A percentile compares a stretch with the other conserved stretches of the same genome.
phyloP scores from a whole-genome alignment of 2,113 vertebrate genomes.

The Colaptes auratus region DNA sequence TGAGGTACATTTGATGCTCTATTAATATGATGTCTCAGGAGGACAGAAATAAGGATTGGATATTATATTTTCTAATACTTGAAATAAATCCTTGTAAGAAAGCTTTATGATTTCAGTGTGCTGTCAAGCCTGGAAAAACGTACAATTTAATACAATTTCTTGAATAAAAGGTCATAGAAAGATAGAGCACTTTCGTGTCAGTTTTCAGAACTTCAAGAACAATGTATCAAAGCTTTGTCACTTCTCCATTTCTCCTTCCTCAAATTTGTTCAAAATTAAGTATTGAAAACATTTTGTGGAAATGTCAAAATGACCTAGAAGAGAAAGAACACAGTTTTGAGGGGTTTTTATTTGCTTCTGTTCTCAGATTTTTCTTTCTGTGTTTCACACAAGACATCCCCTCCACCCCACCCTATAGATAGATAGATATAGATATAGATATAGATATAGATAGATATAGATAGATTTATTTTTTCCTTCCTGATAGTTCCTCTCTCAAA shows the following conservation, averaged over 20 bases:
- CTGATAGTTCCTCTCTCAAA: not conserved
- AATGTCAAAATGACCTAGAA: no score
- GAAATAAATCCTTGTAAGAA: not conserved
- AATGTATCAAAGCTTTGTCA: not conserved
- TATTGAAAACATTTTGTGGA: no score
- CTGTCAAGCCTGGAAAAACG: not conserved
- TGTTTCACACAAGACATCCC: no score
- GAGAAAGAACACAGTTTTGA: no score
- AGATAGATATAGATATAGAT: no score
- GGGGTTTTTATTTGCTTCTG: no score
- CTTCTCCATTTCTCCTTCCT: no score
- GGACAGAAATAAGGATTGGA: not conserved
- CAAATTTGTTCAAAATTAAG: no score
- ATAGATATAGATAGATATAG: no score
- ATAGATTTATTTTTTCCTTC: no score
- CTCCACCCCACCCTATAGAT: no score
- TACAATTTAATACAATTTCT: not conserved
- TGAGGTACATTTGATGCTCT: not conserved
- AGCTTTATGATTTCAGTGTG: not conserved
- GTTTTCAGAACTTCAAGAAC: not conserved
- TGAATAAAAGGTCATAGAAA: not conserved
- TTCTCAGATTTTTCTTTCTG: no score
- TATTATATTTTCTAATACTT: not conserved
- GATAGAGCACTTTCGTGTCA: not conserved
- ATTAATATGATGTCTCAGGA: not conserved